These are phyloP conservation scores for Antechinus flavipes DNA, from an alignment of 2,113 vertebrate genomes.

Conservation along the genomic window DNA sequence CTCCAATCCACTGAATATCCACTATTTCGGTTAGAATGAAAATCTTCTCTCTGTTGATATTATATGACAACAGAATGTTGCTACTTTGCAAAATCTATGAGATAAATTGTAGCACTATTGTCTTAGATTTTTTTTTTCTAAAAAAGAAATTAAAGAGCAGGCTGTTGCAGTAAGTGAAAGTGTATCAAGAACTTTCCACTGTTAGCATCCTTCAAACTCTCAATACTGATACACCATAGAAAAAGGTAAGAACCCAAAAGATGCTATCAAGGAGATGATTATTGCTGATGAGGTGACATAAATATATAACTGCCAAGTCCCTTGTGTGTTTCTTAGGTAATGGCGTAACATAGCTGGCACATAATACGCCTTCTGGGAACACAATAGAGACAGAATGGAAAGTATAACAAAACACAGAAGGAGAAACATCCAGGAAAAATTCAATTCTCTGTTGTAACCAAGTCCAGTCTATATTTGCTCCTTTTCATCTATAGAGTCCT, in stretches of 20 bases:
- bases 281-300: not conserved
- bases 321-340: not conserved
- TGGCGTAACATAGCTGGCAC: not conserved
- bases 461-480: not conserved
- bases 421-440: not conserved
- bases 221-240: not conserved
- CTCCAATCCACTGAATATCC: not conserved
- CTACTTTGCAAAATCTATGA: not conserved
- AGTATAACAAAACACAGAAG: not conserved
- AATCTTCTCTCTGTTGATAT: not conserved
- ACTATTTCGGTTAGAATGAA: not conserved
- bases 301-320: not conserved
- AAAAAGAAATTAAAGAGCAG: not conserved
- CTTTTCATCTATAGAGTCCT: not conserved
- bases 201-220: not conserved
- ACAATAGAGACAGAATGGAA: not conserved
- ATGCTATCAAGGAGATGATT: not conserved
- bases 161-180: not conserved
- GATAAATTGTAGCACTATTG: not conserved
- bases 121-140: not conserved
- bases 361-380: not conserved
- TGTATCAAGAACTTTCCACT: not conserved
- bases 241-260: not conserved
- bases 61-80: not conserved
- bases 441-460: not conserved